Evolutionary conservation across 2,797 vertebrate genomes (phyloP).

Genomic region (Myiothlypis coronata): DNA sequence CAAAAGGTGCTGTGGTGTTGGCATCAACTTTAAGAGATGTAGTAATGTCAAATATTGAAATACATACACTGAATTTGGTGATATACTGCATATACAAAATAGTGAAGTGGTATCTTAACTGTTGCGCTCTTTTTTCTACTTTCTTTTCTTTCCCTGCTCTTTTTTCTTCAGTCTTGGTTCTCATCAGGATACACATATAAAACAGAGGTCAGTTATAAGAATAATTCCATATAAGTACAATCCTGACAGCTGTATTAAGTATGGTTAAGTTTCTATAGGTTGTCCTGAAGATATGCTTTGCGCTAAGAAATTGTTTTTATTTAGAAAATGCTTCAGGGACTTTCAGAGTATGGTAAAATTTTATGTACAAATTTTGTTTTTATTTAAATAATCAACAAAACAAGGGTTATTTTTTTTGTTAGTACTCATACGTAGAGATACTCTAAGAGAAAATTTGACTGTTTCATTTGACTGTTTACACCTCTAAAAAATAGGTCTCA

Average conservation of each 20-base stretch:
- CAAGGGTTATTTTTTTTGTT: background rate
- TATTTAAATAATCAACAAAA: background rate
- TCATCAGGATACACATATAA: background rate
- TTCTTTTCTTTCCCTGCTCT: background rate
- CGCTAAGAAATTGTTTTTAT: background rate
- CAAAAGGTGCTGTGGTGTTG: background rate
- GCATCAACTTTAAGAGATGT: background rate
- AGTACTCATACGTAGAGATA: background rate
- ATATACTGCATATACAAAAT: background rate
- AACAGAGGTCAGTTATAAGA: background rate
- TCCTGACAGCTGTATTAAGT: background rate
- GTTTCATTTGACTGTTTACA: background rate
- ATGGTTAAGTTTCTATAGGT: background rate
- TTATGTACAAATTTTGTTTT: background rate
- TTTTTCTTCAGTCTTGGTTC: background rate
- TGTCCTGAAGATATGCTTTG: background rate
- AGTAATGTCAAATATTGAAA: background rate
- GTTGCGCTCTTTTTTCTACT: background rate
- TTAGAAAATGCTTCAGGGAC: background rate
- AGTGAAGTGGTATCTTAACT: background rate
- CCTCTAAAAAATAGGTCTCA: background rate
- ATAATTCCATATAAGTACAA: background rate
- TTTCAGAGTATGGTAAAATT: background rate
- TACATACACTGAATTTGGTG: background rate
- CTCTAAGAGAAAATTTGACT: background rate